phyloP scores from a whole-genome alignment of 2,113 vertebrate species.

The Nycticorax nycticorax region DNA sequence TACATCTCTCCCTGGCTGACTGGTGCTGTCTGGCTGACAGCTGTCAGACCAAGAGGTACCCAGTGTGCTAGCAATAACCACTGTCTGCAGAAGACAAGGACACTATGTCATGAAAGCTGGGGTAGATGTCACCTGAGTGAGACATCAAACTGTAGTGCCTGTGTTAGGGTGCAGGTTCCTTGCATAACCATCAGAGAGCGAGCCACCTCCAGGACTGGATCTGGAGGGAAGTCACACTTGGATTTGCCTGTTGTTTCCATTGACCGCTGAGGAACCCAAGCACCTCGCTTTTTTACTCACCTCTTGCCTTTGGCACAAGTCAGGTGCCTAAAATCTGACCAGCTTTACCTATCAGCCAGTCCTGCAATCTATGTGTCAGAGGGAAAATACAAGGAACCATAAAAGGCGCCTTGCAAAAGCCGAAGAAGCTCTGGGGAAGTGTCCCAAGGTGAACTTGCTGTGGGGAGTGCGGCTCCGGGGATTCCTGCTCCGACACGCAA shows the following conservation, averaged over 20 bases:
- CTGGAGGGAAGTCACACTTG: neutral
- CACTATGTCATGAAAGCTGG: neutral
- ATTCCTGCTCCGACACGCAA: neutral
- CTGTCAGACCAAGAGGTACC: neutral
- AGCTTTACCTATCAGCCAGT: neutral
- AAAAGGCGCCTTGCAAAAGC: neutral
- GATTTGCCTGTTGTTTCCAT: neutral
- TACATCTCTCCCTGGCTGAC: neutral
- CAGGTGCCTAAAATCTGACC: neutral
- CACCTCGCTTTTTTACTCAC: neutral
- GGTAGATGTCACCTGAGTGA: neutral
- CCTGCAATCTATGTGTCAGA: neutral
- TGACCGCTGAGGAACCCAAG: fast-evolving
- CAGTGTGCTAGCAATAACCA: neutral
- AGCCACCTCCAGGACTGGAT: neutral
- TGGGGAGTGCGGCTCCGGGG: neutral
- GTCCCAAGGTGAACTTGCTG: constrained; percentile 8
- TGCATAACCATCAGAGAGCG: neutral
- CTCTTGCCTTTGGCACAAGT: neutral
- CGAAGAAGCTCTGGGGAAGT: neutral
- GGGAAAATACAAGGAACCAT: neutral
- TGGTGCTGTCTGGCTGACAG: neutral
- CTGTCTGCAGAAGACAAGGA: neutral
- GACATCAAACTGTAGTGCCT: neutral
- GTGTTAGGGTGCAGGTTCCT: neutral